Evolutionary conservation across 1,140 invertebrate species (phyloP), one percentile per base, ranked within the genome.

Genomic region (Bombus waltoni): DNA sequence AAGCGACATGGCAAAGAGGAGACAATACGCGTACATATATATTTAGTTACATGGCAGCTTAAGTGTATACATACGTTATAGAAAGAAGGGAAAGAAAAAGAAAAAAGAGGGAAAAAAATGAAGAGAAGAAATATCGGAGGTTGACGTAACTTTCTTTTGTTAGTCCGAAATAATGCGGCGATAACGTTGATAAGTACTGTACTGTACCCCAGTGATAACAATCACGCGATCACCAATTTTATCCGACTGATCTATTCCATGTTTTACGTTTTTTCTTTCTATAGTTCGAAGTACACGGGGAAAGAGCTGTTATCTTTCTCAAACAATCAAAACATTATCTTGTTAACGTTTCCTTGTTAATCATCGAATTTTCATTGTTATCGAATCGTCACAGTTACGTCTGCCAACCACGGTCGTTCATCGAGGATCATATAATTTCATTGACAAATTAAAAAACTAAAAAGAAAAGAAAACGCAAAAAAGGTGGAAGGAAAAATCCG

Each of bases 41-140:
- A 81, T 89, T 90, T 89, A 89, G 88, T 89, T 82, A 89, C 76
- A 68, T 89, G 93, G 92, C 93, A 94, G 90, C 90, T 18, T 82
- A 89, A 78, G 80, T 62, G 70, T 76, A 76, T 87, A 86, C 47
- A 53, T 35, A 76, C 18, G 44, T 83, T 75, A 35, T 57, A n/a
- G 57, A 75, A 66, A 22, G 8, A 71, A 53, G 18, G n/a, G 35
- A 40, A 70, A 80, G 22, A 53, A 32, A 18, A 81, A 42, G 15
- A 57, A 42, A 11, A n/a, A 32, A n/a, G 15, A 28, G 11, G 3
- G 1, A 38, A 44, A 53, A 40, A 11, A 57, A 28, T 3, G 0
- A 62, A n/a, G 25, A 35, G 6, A 53, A 38, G 5, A 25, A 62
- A 28, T 32, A 18, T 53, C 62, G 38, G 73, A 78, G 44, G 77